phyloP scores from a whole-genome alignment of 1,140 invertebrate species.

The Gonioctena quinquepunctata region DNA sequence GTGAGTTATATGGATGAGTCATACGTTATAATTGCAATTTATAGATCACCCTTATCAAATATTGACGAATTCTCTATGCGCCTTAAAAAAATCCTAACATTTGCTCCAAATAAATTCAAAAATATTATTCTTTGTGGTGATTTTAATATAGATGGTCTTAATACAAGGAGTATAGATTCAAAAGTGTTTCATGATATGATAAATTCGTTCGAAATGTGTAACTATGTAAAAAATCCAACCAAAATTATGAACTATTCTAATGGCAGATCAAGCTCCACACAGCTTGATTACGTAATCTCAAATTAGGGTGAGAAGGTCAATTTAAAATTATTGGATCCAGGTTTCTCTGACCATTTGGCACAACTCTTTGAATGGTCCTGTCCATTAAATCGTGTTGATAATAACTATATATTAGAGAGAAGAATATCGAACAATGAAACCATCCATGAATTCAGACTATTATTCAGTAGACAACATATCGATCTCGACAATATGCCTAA shows the following conservation, averaged over 20 bases:
- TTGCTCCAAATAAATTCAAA: not conserved
- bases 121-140: not conserved
- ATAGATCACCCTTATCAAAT: not conserved
- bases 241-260: not conserved
- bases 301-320: not conserved
- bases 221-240: not conserved
- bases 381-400: not conserved
- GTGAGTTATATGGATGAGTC: not conserved
- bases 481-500: not conserved
- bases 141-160: not conserved
- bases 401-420: not conserved
- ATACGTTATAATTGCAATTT: not conserved
- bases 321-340: not conserved
- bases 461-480: not conserved
- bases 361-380: not conserved
- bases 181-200: not conserved
- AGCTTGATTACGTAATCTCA: not conserved
- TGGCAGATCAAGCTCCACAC: not conserved
- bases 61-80: not conserved
- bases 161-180: not conserved
- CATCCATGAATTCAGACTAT: not conserved
- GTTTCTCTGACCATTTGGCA: not conserved
- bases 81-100: not conserved
- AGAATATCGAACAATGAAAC: not conserved
- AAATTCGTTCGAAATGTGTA: not conserved